Conservation (phyloP, 2,113 vertebrate species). For the Alouatta palliata region DNA sequence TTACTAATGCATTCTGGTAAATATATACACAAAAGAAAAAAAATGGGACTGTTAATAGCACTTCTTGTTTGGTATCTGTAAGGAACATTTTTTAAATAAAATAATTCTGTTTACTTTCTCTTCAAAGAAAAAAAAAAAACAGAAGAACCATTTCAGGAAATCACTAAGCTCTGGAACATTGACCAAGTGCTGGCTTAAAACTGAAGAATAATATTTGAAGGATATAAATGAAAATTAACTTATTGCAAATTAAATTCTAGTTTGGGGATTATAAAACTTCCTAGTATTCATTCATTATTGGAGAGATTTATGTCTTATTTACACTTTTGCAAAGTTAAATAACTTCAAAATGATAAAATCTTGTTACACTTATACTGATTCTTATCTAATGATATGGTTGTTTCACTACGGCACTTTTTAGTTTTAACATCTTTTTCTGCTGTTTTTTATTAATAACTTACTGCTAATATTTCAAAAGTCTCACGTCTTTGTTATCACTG, state of each 20-base stretch:
- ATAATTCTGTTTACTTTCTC: neutral
- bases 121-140: neutral
- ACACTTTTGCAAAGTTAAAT: neutral
- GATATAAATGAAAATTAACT: neutral
- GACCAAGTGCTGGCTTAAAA: neutral
- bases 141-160: neutral
- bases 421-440: neutral
- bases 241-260: neutral
- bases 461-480: neutral
- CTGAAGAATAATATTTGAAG: neutral
- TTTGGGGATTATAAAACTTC: neutral
- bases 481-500: neutral
- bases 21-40: neutral
- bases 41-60: neutral
- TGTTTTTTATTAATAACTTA: neutral
- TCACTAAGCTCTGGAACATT: neutral
- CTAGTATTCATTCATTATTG: neutral
- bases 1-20: neutral
- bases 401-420: neutral
- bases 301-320: slow-evolving; percentile 4
- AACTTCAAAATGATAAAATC: neutral
- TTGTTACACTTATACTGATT: neutral
- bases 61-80: neutral
- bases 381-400: neutral
- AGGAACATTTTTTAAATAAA: neutral